Percentiles rank a stretch among this genome's conserved stretches.
phyloP scores from a whole-genome alignment of 2,113 vertebrate genomes.

The Sebastes fasciatus region DNA sequence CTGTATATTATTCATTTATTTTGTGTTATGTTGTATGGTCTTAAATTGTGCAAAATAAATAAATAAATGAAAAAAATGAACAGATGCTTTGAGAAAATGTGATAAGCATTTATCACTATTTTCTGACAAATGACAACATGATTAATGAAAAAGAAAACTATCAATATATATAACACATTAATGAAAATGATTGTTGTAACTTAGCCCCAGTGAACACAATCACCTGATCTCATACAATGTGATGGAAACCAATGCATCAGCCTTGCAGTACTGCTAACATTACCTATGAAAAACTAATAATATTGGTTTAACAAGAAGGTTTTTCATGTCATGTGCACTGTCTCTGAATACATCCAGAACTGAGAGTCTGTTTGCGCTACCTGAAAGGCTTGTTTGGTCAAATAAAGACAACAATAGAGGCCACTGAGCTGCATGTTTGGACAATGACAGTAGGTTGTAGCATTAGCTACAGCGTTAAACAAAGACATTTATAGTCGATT shows the following conservation, averaged over 20 bases:
- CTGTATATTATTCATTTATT: no score
- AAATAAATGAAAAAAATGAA: no score
- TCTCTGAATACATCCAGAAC: not conserved
- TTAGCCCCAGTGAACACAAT: not conserved
- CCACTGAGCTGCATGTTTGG: not conserved
- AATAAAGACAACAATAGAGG: not conserved
- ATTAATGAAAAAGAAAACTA: not conserved
- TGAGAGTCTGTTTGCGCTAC: not conserved
- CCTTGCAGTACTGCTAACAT: not conserved
- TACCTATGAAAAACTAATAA: not conserved
- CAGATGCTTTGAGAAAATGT: not conserved
- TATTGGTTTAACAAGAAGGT: not conserved
- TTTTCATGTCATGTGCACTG: not conserved
- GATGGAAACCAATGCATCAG: not conserved
- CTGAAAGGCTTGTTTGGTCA: not conserved
- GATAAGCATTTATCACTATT: not conserved
- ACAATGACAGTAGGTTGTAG: conserved; percentile 22
- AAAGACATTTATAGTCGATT: not conserved
- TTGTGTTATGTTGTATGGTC: no score
- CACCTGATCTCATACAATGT: not conserved
- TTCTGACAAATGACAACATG: not conserved
- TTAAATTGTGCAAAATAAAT: no score
- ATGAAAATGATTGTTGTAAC: not conserved
- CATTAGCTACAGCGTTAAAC: not conserved
- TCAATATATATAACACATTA: not conserved